Evolutionary conservation across 2,797 vertebrate species (phyloP), one percentile per base, ranked within the genome.

Genomic region (Coranthus polyacanthus): DNA sequence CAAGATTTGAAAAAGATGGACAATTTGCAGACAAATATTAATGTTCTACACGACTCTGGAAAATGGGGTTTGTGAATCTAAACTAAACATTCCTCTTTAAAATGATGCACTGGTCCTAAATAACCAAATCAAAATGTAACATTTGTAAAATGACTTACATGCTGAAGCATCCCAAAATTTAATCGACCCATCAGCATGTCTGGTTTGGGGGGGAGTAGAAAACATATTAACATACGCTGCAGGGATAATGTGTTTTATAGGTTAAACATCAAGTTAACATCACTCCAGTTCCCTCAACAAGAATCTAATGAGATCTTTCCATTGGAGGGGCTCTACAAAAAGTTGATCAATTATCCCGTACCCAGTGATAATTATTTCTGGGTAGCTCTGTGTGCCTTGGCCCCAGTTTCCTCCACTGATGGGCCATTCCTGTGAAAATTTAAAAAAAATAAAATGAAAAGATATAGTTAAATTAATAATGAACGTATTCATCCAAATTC

Each of bases 161-260:
- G 96, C 96, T 90, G 98, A 99, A 4, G 98, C 97, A 79, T 99
- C 98, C 98, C 98, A 99, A 84, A 99, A 99, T 79, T 99, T 99
- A 81, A 99, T 87, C 4, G 98, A 96, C 41, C 98, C 98, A 87
- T 99, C 98, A 71, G 98, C 98, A 86, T 99, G 98, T 81, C 98
- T 99, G 83, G 68, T 65, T 54, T 21, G 85, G 88, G 67, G 47
- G 71, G 63, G 16, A 44, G 17, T 3, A 58, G 72, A 53, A 12
- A 38, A 54, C 78, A 61, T 0, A 59, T n/a, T 26, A 17, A 57
- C n/a, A n/a, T n/a, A n/a, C n/a, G n/a, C n/a, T n/a, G n/a, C n/a
- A n/a, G n/a, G n/a, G n/a, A n/a, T n/a, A n/a, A n/a, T n/a, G n/a
- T n/a, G n/a, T n/a, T n/a, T n/a, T n/a, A n/a, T n/a, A n/a, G n/a